These are phyloP conservation scores for Bellardia bayeri DNA, from an alignment of 2,888 invertebrate species.

Conservation along the genomic window DNA sequence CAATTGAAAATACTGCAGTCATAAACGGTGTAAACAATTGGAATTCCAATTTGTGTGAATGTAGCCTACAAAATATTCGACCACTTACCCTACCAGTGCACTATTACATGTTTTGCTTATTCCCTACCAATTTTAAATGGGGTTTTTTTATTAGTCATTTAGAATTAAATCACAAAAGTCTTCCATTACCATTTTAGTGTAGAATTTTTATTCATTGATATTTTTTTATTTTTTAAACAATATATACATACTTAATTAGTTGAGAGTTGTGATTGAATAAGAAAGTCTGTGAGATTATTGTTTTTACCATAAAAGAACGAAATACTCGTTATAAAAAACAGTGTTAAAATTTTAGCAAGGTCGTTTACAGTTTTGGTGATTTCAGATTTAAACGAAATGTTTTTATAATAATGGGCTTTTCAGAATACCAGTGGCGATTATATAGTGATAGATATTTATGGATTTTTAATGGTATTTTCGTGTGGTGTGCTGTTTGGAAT, in stretches of 20 bases:
- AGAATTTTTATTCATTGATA: background rate
- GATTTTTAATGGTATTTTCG: background rate
- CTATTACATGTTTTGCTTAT: conserved; percentile 33
- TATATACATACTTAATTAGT: conserved; percentile 7
- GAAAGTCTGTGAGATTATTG: conserved; percentile 21
- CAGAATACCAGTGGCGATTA: background rate
- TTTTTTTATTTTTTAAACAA: conserved; percentile 31
- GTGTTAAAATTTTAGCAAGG: conserved; percentile 12
- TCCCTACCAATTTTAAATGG: conserved; percentile 20
- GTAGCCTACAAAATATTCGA: background rate
- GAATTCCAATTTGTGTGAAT: too few species aligned
- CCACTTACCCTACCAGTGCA: too few species aligned
- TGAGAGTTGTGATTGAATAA: conserved; percentile 13
- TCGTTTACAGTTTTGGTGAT: background rate
- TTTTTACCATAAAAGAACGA: background rate
- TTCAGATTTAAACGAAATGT: background rate
- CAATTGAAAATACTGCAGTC: too few species aligned
- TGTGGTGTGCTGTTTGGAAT: background rate
- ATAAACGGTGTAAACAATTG: too few species aligned
- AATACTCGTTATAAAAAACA: background rate
- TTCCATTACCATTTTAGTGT: background rate
- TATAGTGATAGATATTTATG: background rate
- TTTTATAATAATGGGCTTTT: background rate
- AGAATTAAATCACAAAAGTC: conserved; percentile 36
- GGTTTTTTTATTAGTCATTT: conserved; percentile 46